phyloP scores from a whole-genome alignment of 2,797 vertebrate genomes.

The Melanotaenia boesemani region DNA sequence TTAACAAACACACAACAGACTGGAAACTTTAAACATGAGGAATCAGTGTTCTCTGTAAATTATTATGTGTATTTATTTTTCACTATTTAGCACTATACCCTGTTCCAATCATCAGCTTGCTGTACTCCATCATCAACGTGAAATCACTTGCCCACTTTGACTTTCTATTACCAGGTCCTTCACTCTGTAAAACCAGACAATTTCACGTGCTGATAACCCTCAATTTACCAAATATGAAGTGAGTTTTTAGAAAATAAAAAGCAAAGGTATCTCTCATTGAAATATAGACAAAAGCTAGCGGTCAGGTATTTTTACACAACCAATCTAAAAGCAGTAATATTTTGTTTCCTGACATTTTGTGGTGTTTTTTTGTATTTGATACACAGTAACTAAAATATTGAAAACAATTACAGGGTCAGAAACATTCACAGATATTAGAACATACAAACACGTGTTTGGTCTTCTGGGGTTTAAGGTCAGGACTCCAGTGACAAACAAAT shows the following conservation, averaged over 20 bases:
- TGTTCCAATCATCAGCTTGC: conserved; percentile 83
- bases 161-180: conserved; percentile 71
- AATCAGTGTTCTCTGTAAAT: background rate
- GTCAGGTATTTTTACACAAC: too few species aligned
- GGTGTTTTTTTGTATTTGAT: background rate
- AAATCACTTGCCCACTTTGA: conserved; percentile 83
- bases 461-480: conserved; percentile 83
- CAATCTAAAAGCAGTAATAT: too few species aligned
- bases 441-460: conserved; percentile 87
- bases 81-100: conserved; percentile 55
- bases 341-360: too few species aligned
- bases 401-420: background rate
- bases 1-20: background rate
- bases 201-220: background rate
- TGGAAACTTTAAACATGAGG: background rate
- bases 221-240: background rate
- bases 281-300: background rate
- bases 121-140: conserved; percentile 78
- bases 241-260: background rate
- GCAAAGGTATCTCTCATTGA: too few species aligned
- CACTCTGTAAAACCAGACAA: conserved; percentile 54
- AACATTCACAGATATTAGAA: conserved; percentile 29
- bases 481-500: conserved; percentile 84
- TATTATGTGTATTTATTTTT: background rate
- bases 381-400: too few species aligned